Base-by-base conservation (phyloP, 1,140 invertebrate genomes). In the Stegodyphus dumicola region DNA sequence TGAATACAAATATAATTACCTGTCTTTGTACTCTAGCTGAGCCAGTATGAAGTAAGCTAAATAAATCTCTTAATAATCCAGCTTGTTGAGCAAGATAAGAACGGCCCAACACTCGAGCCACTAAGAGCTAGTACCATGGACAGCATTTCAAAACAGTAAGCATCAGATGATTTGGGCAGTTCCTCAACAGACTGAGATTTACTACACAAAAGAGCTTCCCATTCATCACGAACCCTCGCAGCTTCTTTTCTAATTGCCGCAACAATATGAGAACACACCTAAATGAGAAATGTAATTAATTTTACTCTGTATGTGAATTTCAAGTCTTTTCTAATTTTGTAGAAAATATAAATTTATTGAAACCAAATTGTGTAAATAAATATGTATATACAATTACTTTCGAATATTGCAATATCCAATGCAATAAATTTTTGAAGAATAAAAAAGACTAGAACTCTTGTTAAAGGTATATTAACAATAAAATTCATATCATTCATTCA, bases 71-170 rank as follows among this genome's bases (percentile, higher is more conserved):
- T 0, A 99, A 91, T 9, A 99, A 90, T 53, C 94, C 95, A 52
- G 94, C 93, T 89, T 98, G 96, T 89, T 97, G 95, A 0, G 97
- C 96, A 6, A 99, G 91, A 91, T 98, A 98, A 10, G 94, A 93
- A 53, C 97, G 92, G 92, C 0, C 97, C 97, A 0, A 98, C 96
- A 0, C 94, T 93, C 87, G 96, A 98, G 6, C 97, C 97, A 87
- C 96, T 98, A n/a, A 99, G 90, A 0, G 98, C 97, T 86, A 98
- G 90, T 17, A 93, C 97, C 91, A 99, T 96, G 1, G 96, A 98
- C 7, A 99, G 91, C 95, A 99, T 97, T 92, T 99, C 97, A 90
- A 99, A 99, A 91, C 97, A 99, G 89, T 98, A 99, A 9, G 96
- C 96, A 91, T 99, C 97, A 5, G 94, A 91, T 15, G 91, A 89